Conservation (phyloP, 2,888 invertebrate species). For the Tetropium fuscum region DNA sequence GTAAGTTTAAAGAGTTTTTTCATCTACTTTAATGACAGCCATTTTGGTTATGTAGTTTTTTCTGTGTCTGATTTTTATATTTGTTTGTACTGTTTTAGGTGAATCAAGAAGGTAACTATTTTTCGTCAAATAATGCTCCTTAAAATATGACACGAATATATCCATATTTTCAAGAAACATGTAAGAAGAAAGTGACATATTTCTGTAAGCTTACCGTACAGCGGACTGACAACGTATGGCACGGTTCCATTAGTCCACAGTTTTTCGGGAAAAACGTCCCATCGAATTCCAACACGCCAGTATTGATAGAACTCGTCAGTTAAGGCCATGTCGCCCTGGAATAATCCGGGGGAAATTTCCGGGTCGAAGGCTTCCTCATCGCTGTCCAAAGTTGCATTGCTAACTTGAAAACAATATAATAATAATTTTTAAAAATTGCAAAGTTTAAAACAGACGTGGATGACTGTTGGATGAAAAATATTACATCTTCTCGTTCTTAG, state of each 20-base stretch:
- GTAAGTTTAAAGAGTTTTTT: too few species aligned
- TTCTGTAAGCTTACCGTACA: constrained; percentile 66
- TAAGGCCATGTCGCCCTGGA: constrained; percentile 78
- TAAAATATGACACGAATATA: neutral
- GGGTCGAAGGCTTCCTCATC: constrained; percentile 68
- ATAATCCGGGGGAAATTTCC: constrained; percentile 74
- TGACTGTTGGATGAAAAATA: too few species aligned
- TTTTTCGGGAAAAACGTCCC: constrained; percentile 75
- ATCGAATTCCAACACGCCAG: constrained; percentile 74
- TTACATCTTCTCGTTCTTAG: too few species aligned
- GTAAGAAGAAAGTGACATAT: neutral
- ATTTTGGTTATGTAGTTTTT: too few species aligned
- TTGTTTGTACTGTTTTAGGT: too few species aligned
- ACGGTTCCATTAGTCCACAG: constrained; percentile 75
- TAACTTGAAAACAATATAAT: constrained; percentile 35
- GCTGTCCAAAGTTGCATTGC: constrained; percentile 41
- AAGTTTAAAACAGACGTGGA: too few species aligned
- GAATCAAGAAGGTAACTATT: too few species aligned
- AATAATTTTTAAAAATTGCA: too few species aligned
- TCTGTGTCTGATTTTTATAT: too few species aligned
- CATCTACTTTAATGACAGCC: too few species aligned
- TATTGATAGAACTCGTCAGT: constrained; percentile 72
- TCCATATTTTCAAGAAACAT: neutral
- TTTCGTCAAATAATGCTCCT: too few species aligned
- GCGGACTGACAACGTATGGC: constrained; percentile 74